Evolutionary conservation across 2,797 vertebrate species (phyloP), one percentile per base, ranked within the genome.

Genomic region (Rhinatrema bivittatum): DNA sequence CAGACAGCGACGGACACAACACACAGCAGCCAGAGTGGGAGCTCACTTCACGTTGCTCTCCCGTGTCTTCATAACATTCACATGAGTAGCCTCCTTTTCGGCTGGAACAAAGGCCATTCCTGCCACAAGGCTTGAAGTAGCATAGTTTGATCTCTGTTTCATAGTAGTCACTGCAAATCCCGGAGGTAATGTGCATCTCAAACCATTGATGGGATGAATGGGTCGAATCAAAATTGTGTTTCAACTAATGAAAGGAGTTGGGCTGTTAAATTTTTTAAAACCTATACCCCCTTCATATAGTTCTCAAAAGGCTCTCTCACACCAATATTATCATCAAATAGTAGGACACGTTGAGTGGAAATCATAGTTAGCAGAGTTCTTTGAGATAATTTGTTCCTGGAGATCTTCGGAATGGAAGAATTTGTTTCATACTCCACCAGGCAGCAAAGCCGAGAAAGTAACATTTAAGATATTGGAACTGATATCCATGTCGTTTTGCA

Each of bases 241-340:
- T 2, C 94, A 98, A 46, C 88, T 83, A 62, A 99, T 85, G 71
- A 99, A 99, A 0, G 96, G 96, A 1, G 96, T 94, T 0, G 93
- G 98, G 74, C 90, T 93, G 85, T 99, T 94, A 0, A 99, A 99
- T 65, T 86, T n/a, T n/a, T 87, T 26, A 98, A 79, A 26, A 98
- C 95, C 0, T 96, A 99, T n/a, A 99, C 93, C 0, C 96, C 99
- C 65, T 97, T 97, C 96, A 99, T 99, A 80, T 99, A 99, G 85
- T 99, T 99, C 81, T 99, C 96, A 1, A 96, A 98, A n/a, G 96
- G 96, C 70, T 98, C 95, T 0, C 95, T 83, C 56, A 99, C 63
- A 68, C 96, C 99, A 75, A 99, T 94, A 82, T 99, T 99, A 78
- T 99, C 95, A 0, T 98, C 95, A 0, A 99, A 99, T 2, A 95